These are phyloP conservation scores for Pelodytes ibericus DNA, from an alignment of 2,797 vertebrate species.

Conservation along the genomic window DNA sequence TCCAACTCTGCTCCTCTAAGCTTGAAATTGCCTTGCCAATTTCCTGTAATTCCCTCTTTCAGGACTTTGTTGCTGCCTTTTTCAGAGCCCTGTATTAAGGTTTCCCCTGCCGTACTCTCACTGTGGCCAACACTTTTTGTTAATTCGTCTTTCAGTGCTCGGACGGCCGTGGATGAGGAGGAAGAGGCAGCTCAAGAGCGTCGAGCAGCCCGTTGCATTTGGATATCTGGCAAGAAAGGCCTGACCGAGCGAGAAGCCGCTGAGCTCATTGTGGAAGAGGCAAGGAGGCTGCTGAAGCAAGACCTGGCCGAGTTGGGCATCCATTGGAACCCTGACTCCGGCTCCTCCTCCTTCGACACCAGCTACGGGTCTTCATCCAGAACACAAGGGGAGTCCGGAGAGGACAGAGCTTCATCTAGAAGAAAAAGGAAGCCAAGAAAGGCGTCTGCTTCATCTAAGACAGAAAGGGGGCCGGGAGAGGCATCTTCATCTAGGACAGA, in stretches of 20 bases:
- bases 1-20: no score
- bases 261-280: constrained; percentile 85
- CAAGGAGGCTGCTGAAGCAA: constrained; percentile 83
- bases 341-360: constrained; percentile 55
- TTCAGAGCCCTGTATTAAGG: no score
- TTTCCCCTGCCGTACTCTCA: no score
- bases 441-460: not conserved
- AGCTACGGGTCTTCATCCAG: constrained; percentile 61
- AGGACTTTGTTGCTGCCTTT: no score
- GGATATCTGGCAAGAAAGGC: constrained; percentile 84
- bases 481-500: not conserved
- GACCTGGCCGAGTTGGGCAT: constrained; percentile 89
- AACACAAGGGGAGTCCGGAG: not conserved
- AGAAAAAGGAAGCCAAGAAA: not conserved
- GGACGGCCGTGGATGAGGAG: constrained; percentile 90
- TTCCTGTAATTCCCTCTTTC: no score
- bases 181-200: constrained; percentile 88
- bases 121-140: not conserved
- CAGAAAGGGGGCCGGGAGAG: no score
- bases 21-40: no score
- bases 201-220: constrained; percentile 79
- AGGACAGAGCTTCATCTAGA: no score
- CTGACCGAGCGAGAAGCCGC: constrained; percentile 89
- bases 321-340: constrained; percentile 79
- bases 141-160: constrained; percentile 62